These are phyloP conservation scores for Varecia variegata DNA, from an alignment of 2,797 vertebrate genomes.

Conservation along the genomic window DNA sequence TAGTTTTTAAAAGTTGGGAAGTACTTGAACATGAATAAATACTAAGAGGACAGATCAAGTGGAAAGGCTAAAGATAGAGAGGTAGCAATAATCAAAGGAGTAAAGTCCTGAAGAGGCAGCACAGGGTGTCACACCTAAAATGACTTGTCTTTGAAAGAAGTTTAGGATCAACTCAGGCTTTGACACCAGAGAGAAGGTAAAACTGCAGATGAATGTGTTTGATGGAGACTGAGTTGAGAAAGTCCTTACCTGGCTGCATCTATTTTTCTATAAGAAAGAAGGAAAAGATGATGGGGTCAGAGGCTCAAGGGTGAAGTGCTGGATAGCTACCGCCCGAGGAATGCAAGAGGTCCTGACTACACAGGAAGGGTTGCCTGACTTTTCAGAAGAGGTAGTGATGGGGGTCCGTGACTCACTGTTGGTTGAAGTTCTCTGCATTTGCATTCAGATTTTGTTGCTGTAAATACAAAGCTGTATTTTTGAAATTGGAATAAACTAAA, in stretches of 20 bases:
- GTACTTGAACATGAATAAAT: not conserved
- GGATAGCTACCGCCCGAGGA: not conserved
- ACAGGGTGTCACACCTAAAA: not conserved
- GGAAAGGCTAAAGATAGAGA: not conserved
- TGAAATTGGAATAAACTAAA: not conserved
- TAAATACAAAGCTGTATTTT: constrained; percentile 10
- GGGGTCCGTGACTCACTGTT: not conserved
- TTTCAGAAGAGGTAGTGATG: not conserved
- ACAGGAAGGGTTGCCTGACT: not conserved
- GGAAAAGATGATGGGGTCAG: not conserved
- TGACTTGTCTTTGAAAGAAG: not conserved
- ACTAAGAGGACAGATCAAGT: not conserved
- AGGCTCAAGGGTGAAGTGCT: not conserved
- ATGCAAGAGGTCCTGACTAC: not conserved
- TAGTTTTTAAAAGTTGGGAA: not conserved
- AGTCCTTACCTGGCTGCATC: not conserved
- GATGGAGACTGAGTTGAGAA: not conserved
- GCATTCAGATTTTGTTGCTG: not conserved
- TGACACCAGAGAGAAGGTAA: not conserved
- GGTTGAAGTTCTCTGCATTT: not conserved
- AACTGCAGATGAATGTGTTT: not conserved
- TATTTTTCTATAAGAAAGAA: not conserved
- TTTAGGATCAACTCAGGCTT: not conserved
- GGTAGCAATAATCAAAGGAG: not conserved
- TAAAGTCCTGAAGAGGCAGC: not conserved